These are phyloP conservation scores for Rhingia rostrata DNA, from an alignment of 2,888 invertebrate genomes.

Conservation along the genomic window DNA sequence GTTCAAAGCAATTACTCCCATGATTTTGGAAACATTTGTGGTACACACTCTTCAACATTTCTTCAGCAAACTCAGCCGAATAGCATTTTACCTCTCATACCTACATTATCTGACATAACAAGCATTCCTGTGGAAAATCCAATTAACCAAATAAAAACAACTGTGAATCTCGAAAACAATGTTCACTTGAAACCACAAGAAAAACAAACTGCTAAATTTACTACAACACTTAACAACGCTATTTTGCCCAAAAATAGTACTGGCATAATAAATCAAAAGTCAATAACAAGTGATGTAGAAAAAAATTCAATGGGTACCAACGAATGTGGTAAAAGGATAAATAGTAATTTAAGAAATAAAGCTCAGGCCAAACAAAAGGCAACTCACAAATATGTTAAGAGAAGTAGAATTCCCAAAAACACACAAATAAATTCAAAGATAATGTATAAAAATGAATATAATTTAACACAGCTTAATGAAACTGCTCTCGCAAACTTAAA, in stretches of 20 bases:
- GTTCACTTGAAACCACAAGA: neutral
- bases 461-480: neutral
- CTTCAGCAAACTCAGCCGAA: constrained; percentile 20
- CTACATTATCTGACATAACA: constrained; percentile 29
- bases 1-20: constrained; percentile 23
- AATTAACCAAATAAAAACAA: constrained; percentile 5
- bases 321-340: neutral
- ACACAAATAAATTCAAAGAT: constrained; percentile 8
- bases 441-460: constrained; percentile 11
- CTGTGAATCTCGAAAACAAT: constrained; percentile 9
- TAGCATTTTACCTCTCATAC: constrained; percentile 29
- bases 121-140: constrained; percentile 10
- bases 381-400: constrained; percentile 18
- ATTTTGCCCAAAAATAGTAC: neutral
- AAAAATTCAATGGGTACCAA: neutral
- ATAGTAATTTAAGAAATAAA: neutral
- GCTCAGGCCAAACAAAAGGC: constrained; percentile 9
- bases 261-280: neutral
- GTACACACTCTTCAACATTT: constrained; percentile 6
- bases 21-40: constrained; percentile 24
- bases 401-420: constrained; percentile 5
- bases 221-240: neutral
- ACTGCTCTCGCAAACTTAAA: neutral
- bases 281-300: neutral
- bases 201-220: neutral